These are phyloP conservation scores for Dreissena rostriformis DNA, from an alignment of 1,140 invertebrate genomes.

Conservation along the genomic window DNA sequence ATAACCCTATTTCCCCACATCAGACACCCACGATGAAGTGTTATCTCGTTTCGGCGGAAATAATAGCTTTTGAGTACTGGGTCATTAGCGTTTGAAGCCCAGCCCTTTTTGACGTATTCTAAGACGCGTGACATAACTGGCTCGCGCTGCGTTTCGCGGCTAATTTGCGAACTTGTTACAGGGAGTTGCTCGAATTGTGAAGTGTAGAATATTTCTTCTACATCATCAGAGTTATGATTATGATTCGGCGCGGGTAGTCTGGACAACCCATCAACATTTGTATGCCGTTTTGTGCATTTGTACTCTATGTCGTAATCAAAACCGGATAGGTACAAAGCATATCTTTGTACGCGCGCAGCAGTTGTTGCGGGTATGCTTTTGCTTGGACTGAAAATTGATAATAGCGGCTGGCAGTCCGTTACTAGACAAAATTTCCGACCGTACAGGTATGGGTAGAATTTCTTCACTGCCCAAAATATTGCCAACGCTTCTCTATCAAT, in stretches of 20 bases:
- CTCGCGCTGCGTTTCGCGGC: constrained; percentile 19
- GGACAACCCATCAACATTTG: background rate
- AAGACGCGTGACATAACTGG: background rate
- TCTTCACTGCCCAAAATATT: constrained; percentile 80
- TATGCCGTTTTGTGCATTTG: constrained; percentile 1
- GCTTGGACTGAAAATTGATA: constrained; percentile 78
- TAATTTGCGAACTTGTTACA: constrained; percentile 39
- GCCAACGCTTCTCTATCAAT: constrained; percentile 83
- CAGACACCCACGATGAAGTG: background rate
- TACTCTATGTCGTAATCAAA: background rate
- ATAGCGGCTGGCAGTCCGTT: constrained; percentile 82
- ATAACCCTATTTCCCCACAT: too few relatives aligned
- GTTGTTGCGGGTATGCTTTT: constrained; percentile 69
- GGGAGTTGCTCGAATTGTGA: constrained; percentile 79
- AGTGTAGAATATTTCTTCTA: constrained; percentile 61
- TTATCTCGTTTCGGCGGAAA: background rate
- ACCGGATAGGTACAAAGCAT: constrained; percentile 64
- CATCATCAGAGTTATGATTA: too few relatives aligned
- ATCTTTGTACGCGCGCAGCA: constrained; percentile 75
- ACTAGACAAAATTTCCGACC: constrained; percentile 80
- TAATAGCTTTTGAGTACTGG: background rate
- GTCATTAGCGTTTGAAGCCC: background rate
- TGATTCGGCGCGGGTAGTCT: background rate
- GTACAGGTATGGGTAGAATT: constrained; percentile 80
- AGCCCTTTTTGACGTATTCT: constrained; percentile 20